Conservation (phyloP, 2,113 vertebrate species). For the Meriones unguiculatus region DNA sequence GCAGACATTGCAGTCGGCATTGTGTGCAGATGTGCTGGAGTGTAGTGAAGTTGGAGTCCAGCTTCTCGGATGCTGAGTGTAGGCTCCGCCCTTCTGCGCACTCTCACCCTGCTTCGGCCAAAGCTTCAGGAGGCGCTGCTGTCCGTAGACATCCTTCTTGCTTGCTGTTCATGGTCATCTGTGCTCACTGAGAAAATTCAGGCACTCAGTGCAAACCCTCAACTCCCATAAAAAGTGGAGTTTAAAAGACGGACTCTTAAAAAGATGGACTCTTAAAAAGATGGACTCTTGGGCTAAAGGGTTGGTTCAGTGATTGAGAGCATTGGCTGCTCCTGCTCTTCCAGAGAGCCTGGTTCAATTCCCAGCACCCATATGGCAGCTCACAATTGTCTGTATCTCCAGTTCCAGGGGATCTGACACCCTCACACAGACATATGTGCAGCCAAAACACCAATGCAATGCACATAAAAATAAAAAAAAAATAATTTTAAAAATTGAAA, state of each 20-base stretch:
- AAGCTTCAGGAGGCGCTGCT: background rate
- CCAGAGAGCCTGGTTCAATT: background rate
- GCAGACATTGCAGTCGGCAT: no score
- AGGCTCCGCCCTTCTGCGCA: background rate
- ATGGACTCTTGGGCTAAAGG: background rate
- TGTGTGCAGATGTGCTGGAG: rapidly evolving
- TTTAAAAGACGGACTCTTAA: background rate
- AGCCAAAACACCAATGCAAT: background rate
- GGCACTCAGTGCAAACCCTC: background rate
- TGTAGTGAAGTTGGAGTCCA: rapidly evolving
- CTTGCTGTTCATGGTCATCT: background rate
- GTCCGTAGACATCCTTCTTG: background rate
- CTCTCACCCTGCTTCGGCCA: background rate
- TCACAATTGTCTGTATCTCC: background rate
- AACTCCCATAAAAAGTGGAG: background rate
- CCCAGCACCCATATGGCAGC: no score
- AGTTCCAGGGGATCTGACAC: background rate
- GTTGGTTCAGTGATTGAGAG: background rate
- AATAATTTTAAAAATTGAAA: background rate
- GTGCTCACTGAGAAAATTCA: background rate
- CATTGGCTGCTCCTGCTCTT: background rate
- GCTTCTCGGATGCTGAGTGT: no score
- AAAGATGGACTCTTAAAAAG: background rate
- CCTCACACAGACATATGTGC: background rate
- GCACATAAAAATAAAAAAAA: background rate